Evolutionary conservation across 2,113 vertebrate genomes (phyloP), one percentile per base, ranked within the genome.

Genomic region (Sceloporus tristichus): DNA sequence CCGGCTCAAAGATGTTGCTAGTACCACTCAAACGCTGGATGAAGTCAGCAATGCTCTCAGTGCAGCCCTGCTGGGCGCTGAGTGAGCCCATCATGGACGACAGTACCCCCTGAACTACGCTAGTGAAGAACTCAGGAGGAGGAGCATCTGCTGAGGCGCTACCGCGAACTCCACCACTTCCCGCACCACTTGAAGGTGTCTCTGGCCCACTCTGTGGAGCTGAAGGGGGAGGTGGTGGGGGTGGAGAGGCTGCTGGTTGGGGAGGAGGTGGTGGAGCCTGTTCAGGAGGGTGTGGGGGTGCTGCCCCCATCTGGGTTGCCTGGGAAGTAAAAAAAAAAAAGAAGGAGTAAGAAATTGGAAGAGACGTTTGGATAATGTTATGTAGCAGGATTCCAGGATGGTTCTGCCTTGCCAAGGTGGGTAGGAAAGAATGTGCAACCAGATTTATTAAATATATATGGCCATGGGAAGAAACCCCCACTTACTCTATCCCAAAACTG

Each of bases 31-130:
- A 97, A 83, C 98, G 97, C 76, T 98, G 98, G 95, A 99, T 98
- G 92, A 99, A 99, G 89, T 98, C 97, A 3, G 98, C 98, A 0
- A 99, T 99, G 91, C 98, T 99, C 90, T 98, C 98, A 0, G 97
- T 98, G 94, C 98, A 98, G 54, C 97, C 97, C 88, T 98, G 98
- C 9, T 97, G 96, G 9, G 98, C 97, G 13, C 98, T 98, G 89
- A 99, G 91, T 1, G 98, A 98, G n/a, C 98, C 98, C 96, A 99
- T 96, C 95, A 98, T 98, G 88, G 98, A 98, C 84, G 97, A 97
- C 66, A 99, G 96, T 80, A 99, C 98, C 0, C 98, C 98, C 42
- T 98, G 98, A 11, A 99, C 97, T 71, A 99, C 98, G 9, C 97
- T 98, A 0, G 98, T 98, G 90, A 98, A 98, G 82, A 98, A 97